Percentiles rank a stretch among this genome's conserved stretches.
phyloP scores from a whole-genome alignment of 2,113 vertebrate genomes.

The Sander lucioperca region DNA sequence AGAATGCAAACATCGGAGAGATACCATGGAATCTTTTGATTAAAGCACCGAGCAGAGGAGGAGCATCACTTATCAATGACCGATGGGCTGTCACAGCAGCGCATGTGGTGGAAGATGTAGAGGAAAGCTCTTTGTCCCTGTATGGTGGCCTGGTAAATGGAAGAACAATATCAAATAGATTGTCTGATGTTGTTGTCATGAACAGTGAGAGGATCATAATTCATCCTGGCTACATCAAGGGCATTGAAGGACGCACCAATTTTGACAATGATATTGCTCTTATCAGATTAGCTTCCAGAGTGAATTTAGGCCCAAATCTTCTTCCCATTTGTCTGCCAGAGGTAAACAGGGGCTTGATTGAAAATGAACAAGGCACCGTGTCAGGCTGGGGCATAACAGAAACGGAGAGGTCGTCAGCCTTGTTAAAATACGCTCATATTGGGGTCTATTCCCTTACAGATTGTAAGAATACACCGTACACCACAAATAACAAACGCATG shows the following conservation, averaged over 20 bases:
- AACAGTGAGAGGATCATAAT: slow-evolving; percentile 80
- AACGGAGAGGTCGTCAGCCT: fast-evolving
- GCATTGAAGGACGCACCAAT: background rate
- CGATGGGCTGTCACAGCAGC: slow-evolving; percentile 94
- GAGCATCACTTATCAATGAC: slow-evolving; percentile 89
- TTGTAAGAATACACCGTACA: slow-evolving; percentile 40
- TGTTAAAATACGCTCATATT: slow-evolving; percentile 81
- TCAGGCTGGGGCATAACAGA: slow-evolving; percentile 89
- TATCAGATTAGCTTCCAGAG: slow-evolving; percentile 84
- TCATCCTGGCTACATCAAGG: slow-evolving; percentile 84
- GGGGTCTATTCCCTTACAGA: slow-evolving; percentile 19
- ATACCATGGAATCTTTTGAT: slow-evolving; percentile 92
- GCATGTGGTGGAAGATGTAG: slow-evolving; percentile 83
- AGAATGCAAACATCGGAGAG: slow-evolving; percentile 75
- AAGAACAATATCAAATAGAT: background rate
- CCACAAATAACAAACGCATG: fast-evolving
- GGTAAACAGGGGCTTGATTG: slow-evolving; percentile 31
- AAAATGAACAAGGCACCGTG: slow-evolving; percentile 82
- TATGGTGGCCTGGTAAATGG: slow-evolving; percentile 69
- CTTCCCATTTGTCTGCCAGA: slow-evolving; percentile 91
- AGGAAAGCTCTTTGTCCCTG: fast-evolving
- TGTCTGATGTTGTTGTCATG: background rate
- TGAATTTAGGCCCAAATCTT: slow-evolving; percentile 83
- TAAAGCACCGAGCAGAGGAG: slow-evolving; percentile 70
- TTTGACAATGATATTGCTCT: slow-evolving; percentile 92